Conservation (phyloP, 2,888 invertebrate species). For the Gibbula magus region DNA sequence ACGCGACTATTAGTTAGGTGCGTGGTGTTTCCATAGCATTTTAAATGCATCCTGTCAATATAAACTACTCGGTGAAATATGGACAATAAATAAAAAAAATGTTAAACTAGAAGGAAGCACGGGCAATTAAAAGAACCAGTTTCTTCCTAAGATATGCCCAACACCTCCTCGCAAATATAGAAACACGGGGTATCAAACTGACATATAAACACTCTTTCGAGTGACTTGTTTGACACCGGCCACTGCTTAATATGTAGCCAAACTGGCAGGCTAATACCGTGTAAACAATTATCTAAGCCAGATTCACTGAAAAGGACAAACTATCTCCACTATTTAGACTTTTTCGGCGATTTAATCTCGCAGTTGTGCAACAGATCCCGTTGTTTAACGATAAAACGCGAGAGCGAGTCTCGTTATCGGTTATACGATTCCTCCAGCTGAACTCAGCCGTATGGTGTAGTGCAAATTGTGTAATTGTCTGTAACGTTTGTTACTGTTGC, state of each 20-base stretch:
- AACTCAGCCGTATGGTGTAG: not conserved
- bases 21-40: no score
- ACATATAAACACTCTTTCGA: not conserved
- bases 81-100: no score
- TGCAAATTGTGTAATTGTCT: not conserved
- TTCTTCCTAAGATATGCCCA: no score
- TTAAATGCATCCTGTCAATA: no score
- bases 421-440: not conserved
- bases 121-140: no score
- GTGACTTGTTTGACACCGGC: not conserved
- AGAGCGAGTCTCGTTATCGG: not conserved
- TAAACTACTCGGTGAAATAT: no score
- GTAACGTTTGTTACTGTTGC: not conserved
- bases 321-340: not conserved
- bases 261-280: not conserved
- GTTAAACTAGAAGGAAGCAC: no score
- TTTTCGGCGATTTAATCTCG: not conserved
- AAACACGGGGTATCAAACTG: no score
- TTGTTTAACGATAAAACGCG: not conserved
- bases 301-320: not conserved
- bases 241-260: not conserved
- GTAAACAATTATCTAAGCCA: not conserved
- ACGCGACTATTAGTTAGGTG: no score
- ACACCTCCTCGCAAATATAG: no score
- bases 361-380: slow-evolving; percentile 5